Percentiles rank a stretch among this genome's conserved stretches.
These are phyloP conservation scores for Pristionchus maxplancki DNA, from an alignment of 2,888 invertebrate species.

Conservation along the genomic window DNA sequence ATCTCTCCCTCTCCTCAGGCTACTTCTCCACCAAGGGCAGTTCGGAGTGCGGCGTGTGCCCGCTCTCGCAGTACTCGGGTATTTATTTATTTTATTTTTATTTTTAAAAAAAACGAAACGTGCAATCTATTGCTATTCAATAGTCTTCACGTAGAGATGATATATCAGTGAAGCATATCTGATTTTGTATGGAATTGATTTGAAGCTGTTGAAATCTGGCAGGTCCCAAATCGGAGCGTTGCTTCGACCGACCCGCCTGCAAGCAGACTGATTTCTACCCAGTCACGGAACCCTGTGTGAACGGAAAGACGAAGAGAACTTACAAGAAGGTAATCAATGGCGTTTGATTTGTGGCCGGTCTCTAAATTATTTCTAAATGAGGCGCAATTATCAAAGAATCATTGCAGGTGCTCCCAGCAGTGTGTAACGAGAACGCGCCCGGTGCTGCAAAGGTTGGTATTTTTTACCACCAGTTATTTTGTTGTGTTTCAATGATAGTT, in stretches of 20 bases:
- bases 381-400: too few relatives aligned
- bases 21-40: slow-evolving; percentile 80
- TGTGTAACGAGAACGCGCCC: slow-evolving; percentile 80
- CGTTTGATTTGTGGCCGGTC: too few relatives aligned
- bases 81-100: too few relatives aligned
- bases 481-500: too few relatives aligned
- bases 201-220: too few relatives aligned
- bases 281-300: slow-evolving; percentile 79
- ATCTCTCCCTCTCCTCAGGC: slow-evolving; percentile 73
- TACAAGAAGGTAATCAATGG: slow-evolving; percentile 81
- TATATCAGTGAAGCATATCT: background rate
- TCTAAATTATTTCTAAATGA: too few relatives aligned
- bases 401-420: slow-evolving; percentile 79
- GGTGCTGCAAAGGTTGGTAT: slow-evolving; percentile 78
- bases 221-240: slow-evolving; percentile 80
- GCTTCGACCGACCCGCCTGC: slow-evolving; percentile 80
- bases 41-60: slow-evolving; percentile 79
- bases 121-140: background rate
- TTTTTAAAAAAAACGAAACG: background rate
- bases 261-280: slow-evolving; percentile 81
- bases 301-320: slow-evolving; percentile 73
- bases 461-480: too few relatives aligned
- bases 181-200: too few relatives aligned
- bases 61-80: slow-evolving; percentile 73
- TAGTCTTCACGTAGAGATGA: background rate